These are phyloP conservation scores for Drosophila neocordata DNA, from an alignment of 1,140 invertebrate species.

Conservation along the genomic window DNA sequence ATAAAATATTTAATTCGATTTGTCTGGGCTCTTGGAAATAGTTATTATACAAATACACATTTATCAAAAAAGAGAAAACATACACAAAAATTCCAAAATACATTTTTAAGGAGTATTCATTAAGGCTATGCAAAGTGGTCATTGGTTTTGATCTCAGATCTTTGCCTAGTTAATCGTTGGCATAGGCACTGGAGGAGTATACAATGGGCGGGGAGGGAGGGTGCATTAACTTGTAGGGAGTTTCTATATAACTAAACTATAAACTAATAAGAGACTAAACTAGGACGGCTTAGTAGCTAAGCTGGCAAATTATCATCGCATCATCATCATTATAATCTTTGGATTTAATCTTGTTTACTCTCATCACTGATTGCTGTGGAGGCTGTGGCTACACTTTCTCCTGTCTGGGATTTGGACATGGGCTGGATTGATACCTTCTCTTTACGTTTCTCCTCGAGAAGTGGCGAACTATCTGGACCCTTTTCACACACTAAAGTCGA, in stretches of 20 bases:
- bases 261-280: constrained; percentile 39
- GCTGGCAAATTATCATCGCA: constrained; percentile 12
- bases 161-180: constrained; percentile 61
- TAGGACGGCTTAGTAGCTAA: constrained; percentile 72
- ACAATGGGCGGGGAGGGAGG: no score
- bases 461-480: constrained; percentile 59
- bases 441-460: constrained; percentile 38
- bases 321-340: background rate
- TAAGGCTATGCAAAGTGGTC: constrained; percentile 33
- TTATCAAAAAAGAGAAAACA: constrained; percentile 38
- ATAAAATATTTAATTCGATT: constrained; percentile 62
- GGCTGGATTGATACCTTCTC: background rate
- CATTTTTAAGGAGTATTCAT: constrained; percentile 58
- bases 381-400: constrained; percentile 56
- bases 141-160: background rate
- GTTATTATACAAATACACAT: constrained; percentile 40
- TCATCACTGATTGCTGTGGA: constrained; percentile 55
- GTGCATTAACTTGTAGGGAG: no score
- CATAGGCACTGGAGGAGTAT: constrained; percentile 55
- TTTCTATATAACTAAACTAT: constrained; percentile 8
- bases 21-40: constrained; percentile 22
- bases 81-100: constrained; percentile 37
- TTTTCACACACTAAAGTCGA: constrained; percentile 53
- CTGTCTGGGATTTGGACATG: constrained; percentile 61
- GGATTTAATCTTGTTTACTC: constrained; percentile 44